phyloP scores from a whole-genome alignment of 2,888 invertebrate species.

The Andrena bicolor region DNA sequence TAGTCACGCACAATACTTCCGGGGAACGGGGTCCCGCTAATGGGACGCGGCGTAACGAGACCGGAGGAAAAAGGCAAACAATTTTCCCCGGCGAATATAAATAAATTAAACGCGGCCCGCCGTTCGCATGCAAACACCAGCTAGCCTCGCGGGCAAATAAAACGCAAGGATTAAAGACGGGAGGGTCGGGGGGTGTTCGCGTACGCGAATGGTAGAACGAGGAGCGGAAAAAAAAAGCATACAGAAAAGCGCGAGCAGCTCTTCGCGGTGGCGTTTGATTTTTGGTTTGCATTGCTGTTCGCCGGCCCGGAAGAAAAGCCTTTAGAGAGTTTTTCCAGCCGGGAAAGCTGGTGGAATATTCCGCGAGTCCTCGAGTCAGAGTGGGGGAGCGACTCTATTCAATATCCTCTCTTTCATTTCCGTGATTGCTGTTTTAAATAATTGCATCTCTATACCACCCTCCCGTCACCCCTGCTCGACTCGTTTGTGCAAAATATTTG shows the following conservation, averaged over 20 bases:
- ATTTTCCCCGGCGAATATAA: constrained; percentile 40
- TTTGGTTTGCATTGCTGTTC: constrained; percentile 81
- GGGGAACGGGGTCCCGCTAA: constrained; percentile 31
- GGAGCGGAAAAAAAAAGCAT: neutral
- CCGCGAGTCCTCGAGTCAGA: constrained; percentile 52
- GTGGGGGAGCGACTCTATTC: constrained; percentile 62
- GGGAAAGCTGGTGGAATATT: constrained; percentile 77
- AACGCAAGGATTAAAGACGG: constrained; percentile 40
- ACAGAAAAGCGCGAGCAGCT: constrained; percentile 19
- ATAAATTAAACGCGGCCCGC: constrained; percentile 29
- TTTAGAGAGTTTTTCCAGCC: constrained; percentile 83
- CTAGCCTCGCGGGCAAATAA: constrained; percentile 48
- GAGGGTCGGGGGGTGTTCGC: neutral
- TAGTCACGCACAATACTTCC: constrained; percentile 53
- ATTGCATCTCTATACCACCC: constrained; percentile 74
- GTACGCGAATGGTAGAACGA: constrained; percentile 3
- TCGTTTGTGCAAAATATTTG: constrained; percentile 62
- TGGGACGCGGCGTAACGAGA: constrained; percentile 32
- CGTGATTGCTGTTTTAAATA: constrained; percentile 84
- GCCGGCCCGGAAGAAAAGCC: constrained; percentile 78
- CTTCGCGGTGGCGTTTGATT: constrained; percentile 78
- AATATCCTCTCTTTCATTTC: constrained; percentile 81
- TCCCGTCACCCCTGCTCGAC: constrained; percentile 18
- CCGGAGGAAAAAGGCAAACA: constrained; percentile 53
- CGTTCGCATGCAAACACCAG: constrained; percentile 36